Conservation (phyloP, 2,113 vertebrate genomes). For the Turdus rufiventris region DNA sequence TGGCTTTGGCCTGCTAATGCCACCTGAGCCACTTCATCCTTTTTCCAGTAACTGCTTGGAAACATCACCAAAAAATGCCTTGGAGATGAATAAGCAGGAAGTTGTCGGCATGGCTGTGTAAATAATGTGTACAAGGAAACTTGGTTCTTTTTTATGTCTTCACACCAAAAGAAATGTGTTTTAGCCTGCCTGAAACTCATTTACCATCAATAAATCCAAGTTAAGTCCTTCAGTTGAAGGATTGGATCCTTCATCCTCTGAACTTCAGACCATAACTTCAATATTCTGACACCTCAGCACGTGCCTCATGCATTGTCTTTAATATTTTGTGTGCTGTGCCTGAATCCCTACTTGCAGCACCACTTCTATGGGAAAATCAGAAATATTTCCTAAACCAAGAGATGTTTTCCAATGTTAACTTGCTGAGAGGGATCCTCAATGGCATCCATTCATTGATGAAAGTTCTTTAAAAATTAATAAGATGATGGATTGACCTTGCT, state of each 20-base stretch:
- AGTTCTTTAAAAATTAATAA: neutral
- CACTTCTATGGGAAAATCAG: neutral
- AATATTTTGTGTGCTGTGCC: neutral
- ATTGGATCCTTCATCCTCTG: neutral
- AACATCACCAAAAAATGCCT: neutral
- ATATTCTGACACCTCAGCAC: neutral
- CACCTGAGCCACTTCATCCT: neutral
- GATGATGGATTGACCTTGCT: neutral
- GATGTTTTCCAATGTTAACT: neutral
- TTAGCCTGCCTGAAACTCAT: neutral
- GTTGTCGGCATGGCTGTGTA: neutral
- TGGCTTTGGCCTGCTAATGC: neutral
- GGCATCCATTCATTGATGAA: neutral
- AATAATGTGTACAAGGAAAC: fast-evolving
- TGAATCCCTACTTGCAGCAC: neutral
- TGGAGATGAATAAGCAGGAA: neutral
- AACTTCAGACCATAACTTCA: neutral
- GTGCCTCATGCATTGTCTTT: fast-evolving
- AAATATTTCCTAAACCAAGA: neutral
- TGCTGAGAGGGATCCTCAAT: neutral
- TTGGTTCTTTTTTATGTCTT: fast-evolving
- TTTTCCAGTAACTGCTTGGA: neutral
- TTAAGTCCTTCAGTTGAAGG: neutral
- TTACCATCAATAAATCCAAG: neutral
- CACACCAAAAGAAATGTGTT: fast-evolving